Evolutionary conservation across 2,888 invertebrate genomes (phyloP).

Genomic region (Acholoe squamosa): DNA sequence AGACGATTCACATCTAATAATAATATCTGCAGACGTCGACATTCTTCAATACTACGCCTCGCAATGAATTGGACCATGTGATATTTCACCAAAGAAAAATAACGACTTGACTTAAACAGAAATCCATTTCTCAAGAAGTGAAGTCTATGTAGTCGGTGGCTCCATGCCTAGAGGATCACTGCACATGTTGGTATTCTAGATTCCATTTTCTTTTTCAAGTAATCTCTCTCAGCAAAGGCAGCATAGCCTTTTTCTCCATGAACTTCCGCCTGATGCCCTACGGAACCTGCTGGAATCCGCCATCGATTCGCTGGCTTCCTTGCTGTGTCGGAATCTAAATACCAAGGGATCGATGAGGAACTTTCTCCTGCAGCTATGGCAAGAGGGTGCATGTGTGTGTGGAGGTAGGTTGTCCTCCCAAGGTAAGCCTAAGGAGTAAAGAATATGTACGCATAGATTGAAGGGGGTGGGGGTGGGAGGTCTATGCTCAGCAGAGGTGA

Average conservation of each 20-base stretch:
- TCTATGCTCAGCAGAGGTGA: too few relatives aligned
- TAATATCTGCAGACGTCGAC: not conserved
- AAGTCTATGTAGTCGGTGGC: not conserved
- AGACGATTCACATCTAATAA: not conserved
- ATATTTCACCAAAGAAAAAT: not conserved
- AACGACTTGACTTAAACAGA: not conserved
- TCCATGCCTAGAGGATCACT: not conserved
- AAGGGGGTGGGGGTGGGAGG: not conserved
- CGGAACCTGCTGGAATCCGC: slow-evolving; percentile 12
- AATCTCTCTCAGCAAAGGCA: not conserved
- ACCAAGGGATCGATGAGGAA: slow-evolving; percentile 46
- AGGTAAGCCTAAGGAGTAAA: not conserved
- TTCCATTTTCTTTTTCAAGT: not conserved
- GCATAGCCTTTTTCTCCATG: not conserved
- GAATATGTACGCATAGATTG: not conserved
- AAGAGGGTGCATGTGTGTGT: not conserved
- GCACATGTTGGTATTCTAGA: not conserved
- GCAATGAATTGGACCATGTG: not conserved
- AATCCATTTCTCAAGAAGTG: not conserved
- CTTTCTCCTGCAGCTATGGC: slow-evolving; percentile 5
- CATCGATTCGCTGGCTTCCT: not conserved
- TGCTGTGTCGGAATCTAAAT: slow-evolving; percentile 47
- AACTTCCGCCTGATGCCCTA: slow-evolving; percentile 15
- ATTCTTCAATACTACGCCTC: not conserved
- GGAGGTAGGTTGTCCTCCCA: not conserved